phyloP scores from a whole-genome alignment of 2,113 vertebrate genomes.

The Bufo bufo region DNA sequence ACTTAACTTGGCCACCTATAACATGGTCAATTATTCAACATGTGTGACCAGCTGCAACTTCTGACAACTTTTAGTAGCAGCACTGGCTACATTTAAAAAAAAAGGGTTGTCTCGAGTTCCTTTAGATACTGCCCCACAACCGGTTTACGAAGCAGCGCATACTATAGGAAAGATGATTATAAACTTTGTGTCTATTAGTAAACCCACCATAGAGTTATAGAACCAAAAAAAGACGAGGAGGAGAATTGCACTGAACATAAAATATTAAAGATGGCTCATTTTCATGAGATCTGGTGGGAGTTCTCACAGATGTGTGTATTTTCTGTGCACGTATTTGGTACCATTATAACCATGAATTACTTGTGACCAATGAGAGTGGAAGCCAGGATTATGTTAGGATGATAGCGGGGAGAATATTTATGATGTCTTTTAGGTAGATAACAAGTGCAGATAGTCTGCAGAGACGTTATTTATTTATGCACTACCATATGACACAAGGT shows the following conservation, averaged over 20 bases:
- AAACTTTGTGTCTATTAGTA: background rate
- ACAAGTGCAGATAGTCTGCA: constrained; percentile 64
- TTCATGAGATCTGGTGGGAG: constrained; percentile 77
- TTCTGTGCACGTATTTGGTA: constrained; percentile 57
- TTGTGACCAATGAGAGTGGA: constrained; percentile 66
- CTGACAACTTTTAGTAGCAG: background rate
- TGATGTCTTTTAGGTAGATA: constrained; percentile 56
- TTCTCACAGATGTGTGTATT: constrained; percentile 74
- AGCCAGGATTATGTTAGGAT: constrained; percentile 68
- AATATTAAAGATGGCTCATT: constrained; percentile 79
- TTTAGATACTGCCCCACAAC: no score
- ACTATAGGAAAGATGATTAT: no score
- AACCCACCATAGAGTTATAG: background rate
- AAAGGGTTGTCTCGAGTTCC: no score
- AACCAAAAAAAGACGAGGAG: background rate
- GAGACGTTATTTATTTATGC: constrained; percentile 70
- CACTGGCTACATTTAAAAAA: no score
- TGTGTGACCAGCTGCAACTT: background rate
- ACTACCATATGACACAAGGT: constrained; percentile 66
- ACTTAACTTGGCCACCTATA: background rate
- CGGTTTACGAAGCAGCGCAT: no score
- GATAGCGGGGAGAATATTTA: constrained; percentile 57
- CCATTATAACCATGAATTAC: constrained; percentile 74
- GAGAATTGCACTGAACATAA: constrained; percentile 59
- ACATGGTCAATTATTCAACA: background rate